Conservation (phyloP, 2,797 vertebrate genomes). For the Harpagifer antarcticus region DNA sequence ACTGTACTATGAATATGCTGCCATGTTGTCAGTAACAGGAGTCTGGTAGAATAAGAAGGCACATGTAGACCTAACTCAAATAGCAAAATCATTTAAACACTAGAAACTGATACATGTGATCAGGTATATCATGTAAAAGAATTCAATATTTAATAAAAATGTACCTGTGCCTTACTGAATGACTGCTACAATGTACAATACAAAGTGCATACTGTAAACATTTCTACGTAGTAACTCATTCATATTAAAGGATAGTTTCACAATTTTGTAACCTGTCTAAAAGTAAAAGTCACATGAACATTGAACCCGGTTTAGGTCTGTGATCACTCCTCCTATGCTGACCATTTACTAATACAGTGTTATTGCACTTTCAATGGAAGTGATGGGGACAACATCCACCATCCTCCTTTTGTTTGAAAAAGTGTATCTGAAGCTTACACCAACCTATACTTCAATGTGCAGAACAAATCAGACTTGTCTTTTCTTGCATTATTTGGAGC, state of each 20-base stretch:
- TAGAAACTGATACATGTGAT: no score
- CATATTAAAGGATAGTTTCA: not conserved
- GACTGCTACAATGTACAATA: not conserved
- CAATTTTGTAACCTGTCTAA: not conserved
- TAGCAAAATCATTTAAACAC: no score
- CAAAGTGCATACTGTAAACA: not conserved
- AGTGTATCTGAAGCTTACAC: not conserved
- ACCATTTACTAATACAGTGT: not conserved
- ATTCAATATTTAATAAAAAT: no score
- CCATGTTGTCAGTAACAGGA: no score
- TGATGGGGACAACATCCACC: not conserved
- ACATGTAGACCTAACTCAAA: no score
- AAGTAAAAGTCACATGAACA: not conserved
- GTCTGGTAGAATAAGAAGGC: no score
- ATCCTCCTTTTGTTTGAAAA: no score
- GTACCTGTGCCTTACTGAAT: no score
- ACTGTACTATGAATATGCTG: no score
- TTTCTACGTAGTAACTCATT: no score
- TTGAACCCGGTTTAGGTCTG: not conserved
- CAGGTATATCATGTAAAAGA: no score
- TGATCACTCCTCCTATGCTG: not conserved
- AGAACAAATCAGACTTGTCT: not conserved
- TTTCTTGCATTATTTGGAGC: not conserved
- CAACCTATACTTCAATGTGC: not conserved
- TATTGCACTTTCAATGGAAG: not conserved